Evolutionary conservation across 2,888 invertebrate species (phyloP).

Genomic region (Acanthosepion lycidas): DNA sequence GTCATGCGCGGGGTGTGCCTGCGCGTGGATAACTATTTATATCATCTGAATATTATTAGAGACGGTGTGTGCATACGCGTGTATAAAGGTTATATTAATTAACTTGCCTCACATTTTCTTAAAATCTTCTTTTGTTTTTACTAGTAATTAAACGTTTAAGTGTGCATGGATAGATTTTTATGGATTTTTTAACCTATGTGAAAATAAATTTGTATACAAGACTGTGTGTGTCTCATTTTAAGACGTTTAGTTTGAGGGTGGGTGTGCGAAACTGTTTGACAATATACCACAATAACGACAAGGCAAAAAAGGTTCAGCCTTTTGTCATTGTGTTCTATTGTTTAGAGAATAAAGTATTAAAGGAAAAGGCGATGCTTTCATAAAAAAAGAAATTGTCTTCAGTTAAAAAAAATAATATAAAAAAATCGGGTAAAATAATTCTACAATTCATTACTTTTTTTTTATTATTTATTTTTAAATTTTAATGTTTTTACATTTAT

Average conservation of each 20-base stretch:
- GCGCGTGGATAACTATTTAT: not conserved
- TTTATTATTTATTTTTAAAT: no score
- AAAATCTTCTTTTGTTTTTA: not conserved
- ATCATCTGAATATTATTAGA: not conserved
- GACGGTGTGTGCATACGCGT: not conserved
- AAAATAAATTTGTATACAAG: not conserved
- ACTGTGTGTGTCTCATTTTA: not conserved
- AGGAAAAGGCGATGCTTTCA: not conserved
- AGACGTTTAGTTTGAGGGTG: not conserved
- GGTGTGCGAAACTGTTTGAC: not conserved
- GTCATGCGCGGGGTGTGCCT: conserved; percentile 24
- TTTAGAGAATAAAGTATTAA: not conserved
- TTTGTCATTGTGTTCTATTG: not conserved
- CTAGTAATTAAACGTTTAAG: not conserved
- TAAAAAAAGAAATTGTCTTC: not conserved
- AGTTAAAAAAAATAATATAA: no score
- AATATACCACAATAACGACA: not conserved
- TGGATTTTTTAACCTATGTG: not conserved
- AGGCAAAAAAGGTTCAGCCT: not conserved
- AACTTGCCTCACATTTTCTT: no score
- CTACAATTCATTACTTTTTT: no score
- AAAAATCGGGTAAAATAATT: no score
- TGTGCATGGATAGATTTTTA: not conserved
- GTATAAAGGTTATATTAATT: not conserved
- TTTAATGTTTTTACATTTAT: no score